phyloP scores from a whole-genome alignment of 2,113 vertebrate species.

The Phocoena phocoena region DNA sequence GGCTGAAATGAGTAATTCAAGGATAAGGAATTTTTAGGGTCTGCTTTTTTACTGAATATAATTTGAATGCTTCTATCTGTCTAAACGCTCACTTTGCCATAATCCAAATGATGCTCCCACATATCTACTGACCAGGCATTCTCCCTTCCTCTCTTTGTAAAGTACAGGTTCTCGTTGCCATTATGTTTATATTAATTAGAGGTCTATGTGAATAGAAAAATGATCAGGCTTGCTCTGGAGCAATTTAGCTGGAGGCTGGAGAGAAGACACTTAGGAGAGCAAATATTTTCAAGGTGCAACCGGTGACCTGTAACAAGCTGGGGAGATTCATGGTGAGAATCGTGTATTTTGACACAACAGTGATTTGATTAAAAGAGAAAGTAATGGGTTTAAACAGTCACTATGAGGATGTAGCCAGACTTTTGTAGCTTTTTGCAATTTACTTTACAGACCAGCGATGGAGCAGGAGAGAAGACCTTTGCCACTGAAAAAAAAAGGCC shows the following conservation, averaged over 20 bases:
- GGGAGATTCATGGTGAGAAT: conserved; percentile 95
- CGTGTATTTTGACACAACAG: conserved; percentile 95
- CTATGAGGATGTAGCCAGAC: conserved; percentile 95
- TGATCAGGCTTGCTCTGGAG: conserved; percentile 87
- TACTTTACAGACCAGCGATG: conserved; percentile 91
- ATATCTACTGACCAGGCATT: background rate
- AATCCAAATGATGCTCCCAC: background rate
- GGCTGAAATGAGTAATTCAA: conserved; percentile 44
- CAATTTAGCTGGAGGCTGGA: conserved; percentile 89
- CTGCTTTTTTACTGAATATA: conserved; percentile 9
- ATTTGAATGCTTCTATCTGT: conserved; percentile 43
- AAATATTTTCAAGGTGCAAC: conserved; percentile 99
- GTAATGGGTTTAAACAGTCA: conserved; percentile 98
- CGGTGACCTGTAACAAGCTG: conserved; percentile 94
- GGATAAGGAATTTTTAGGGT: background rate
- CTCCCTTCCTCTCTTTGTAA: conserved; percentile 61
- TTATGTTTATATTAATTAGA: conserved; percentile 89
- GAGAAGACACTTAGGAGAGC: conserved; percentile 93
- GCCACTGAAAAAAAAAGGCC: conserved; percentile 82
- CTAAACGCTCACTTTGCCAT: background rate
- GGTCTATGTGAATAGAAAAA: conserved; percentile 87
- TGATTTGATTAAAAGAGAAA: conserved; percentile 99
- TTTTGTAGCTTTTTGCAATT: conserved; percentile 93
- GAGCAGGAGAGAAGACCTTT: conserved; percentile 90
- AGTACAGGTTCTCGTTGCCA: conserved; percentile 70